Conservation (phyloP, 1,140 invertebrate species). For the Danaus melanippus region DNA sequence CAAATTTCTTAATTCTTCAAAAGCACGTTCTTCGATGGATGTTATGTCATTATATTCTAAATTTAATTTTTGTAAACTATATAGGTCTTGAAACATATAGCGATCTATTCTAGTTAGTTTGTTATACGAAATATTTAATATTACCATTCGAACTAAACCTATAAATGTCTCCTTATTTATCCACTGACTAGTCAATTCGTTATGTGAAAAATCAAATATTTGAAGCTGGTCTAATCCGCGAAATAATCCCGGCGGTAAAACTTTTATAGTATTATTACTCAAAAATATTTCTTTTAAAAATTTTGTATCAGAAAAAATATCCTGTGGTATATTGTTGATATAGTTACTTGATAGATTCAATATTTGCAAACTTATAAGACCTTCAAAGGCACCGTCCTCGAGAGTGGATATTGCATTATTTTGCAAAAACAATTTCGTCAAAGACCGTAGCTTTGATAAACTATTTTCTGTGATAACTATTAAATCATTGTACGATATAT, state of each 20-base stretch:
- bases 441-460: slow-evolving; percentile 77
- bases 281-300: slow-evolving; percentile 81
- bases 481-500: slow-evolving; percentile 83
- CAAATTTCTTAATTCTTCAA: slow-evolving; percentile 81
- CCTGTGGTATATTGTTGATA: slow-evolving; percentile 81
- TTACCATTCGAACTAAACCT: slow-evolving; percentile 79
- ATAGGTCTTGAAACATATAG: slow-evolving; percentile 82
- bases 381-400: slow-evolving; percentile 80
- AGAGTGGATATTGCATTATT: slow-evolving; percentile 82
- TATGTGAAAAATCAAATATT: slow-evolving; percentile 82
- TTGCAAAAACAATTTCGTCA: slow-evolving; percentile 78
- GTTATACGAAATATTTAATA: slow-evolving; percentile 85
- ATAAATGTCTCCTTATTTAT: slow-evolving; percentile 85
- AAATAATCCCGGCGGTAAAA: slow-evolving; percentile 83
- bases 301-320: slow-evolving; percentile 79
- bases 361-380: slow-evolving; percentile 76
- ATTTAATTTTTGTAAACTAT: slow-evolving; percentile 83
- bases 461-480: slow-evolving; percentile 78
- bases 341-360: slow-evolving; percentile 86
- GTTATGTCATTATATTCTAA: slow-evolving; percentile 84
- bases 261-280: slow-evolving; percentile 85
- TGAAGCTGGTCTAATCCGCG: slow-evolving; percentile 83
- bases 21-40: slow-evolving; percentile 81
- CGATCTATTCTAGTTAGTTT: slow-evolving; percentile 79
- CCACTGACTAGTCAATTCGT: slow-evolving; percentile 85